A percentile compares a stretch with the other conserved stretches of the same genome.
Evolutionary conservation across 1,140 invertebrate genomes (phyloP).

Genomic region (Scaptomyza pallida): DNA sequence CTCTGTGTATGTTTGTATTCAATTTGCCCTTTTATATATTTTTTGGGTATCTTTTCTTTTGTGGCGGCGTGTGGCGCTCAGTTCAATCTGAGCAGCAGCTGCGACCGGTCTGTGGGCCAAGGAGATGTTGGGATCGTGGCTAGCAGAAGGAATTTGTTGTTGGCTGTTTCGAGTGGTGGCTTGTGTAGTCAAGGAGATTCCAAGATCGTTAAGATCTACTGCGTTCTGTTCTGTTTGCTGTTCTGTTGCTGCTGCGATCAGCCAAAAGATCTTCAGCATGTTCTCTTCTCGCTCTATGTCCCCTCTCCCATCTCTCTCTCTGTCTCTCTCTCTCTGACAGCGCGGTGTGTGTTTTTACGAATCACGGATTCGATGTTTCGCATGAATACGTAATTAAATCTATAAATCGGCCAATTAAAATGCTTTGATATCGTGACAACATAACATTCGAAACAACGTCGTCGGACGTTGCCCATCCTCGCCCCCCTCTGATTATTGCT

Average conservation of each 20-base stretch:
- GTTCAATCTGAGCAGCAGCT: conserved; percentile 10
- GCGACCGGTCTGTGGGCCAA: no score
- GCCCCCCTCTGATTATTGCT: conserved; percentile 29
- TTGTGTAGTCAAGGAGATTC: conserved; percentile 50
- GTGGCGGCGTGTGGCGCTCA: conserved; percentile 70
- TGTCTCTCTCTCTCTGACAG: conserved; percentile 20
- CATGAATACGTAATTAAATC: conserved; percentile 84
- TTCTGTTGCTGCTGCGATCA: conserved; percentile 44
- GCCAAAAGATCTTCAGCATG: conserved; percentile 63
- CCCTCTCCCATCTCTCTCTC: conserved; percentile 10
- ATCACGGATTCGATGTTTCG: conserved; percentile 84
- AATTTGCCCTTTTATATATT: no score
- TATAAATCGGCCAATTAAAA: conserved; percentile 84
- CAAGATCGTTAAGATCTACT: conserved; percentile 79
- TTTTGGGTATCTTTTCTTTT: conserved; percentile 20
- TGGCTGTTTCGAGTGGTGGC: background rate
- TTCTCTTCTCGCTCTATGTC: conserved; percentile 22
- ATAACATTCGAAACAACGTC: conserved; percentile 80
- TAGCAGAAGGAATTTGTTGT: conserved; percentile 29
- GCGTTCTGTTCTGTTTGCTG: conserved; percentile 43
- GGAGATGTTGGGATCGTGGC: conserved; percentile 30
- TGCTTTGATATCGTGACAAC: conserved; percentile 84
- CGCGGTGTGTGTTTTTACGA: conserved; percentile 84
- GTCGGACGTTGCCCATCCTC: conserved; percentile 44
- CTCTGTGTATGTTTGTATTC: conserved; percentile 36